phyloP scores from a whole-genome alignment of 2,113 vertebrate genomes.

The Rattus rattus region DNA sequence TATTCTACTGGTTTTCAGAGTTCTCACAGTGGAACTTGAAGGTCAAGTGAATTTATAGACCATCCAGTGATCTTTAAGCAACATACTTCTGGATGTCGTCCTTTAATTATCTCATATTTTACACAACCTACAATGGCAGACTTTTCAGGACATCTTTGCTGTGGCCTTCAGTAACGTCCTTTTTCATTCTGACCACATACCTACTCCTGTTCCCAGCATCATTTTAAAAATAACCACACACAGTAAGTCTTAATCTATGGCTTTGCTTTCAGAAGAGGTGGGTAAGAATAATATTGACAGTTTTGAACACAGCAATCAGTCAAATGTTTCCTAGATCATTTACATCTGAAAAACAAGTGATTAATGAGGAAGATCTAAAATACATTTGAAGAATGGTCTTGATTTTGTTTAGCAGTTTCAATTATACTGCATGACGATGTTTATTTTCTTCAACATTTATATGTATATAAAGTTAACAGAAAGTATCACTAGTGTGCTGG shows the following conservation, averaged over 20 bases:
- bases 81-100: background rate
- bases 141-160: fast-evolving
- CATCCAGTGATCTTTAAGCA: background rate
- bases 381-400: slow-evolving; percentile 65
- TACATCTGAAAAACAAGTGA: slow-evolving; percentile 78
- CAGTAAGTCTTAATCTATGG: background rate
- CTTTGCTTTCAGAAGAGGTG: background rate
- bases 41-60: background rate
- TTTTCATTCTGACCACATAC: background rate
- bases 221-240: background rate
- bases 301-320: slow-evolving; percentile 61
- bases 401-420: slow-evolving; percentile 70
- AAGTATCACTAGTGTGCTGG: background rate
- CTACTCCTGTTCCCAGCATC: background rate
- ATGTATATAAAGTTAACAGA: slow-evolving; percentile 39
- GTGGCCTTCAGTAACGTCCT: background rate
- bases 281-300: background rate
- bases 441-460: background rate
- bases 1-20: background rate
- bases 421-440: slow-evolving; percentile 51
- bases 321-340: slow-evolving; percentile 69
- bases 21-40: background rate
- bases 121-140: background rate
- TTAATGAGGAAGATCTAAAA: slow-evolving; percentile 67
- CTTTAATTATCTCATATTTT: background rate